These are phyloP conservation scores for Rhinichthys osculus DNA, from an alignment of 2,797 vertebrate species.

Conservation along the genomic window DNA sequence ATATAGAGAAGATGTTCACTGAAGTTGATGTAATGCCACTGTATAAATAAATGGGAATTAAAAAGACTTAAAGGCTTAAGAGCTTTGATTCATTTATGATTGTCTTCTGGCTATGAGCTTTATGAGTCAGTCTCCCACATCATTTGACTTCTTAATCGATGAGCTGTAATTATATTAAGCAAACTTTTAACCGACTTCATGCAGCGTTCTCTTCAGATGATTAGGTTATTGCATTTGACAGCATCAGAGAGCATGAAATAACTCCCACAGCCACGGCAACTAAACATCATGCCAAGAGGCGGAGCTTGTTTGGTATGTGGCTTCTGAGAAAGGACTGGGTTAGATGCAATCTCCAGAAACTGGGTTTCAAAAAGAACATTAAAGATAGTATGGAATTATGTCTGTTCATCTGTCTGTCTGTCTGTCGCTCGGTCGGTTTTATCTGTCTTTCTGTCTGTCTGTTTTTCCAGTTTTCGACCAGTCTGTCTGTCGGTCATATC, in stretches of 20 bases:
- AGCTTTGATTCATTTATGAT: neutral
- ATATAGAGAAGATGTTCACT: neutral
- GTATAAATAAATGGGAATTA: neutral
- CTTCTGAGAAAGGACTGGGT: constrained; percentile 1
- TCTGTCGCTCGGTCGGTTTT: too few relatives aligned
- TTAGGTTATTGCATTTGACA: constrained; percentile 28
- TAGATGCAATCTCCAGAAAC: neutral
- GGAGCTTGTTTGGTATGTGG: neutral
- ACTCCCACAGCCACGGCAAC: constrained; percentile 22
- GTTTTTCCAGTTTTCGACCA: neutral
- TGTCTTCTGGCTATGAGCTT: constrained; percentile 9
- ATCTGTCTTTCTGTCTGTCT: too few relatives aligned
- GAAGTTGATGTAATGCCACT: neutral
- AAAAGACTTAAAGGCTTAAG: neutral
- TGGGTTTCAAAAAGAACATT: neutral
- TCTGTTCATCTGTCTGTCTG: too few relatives aligned
- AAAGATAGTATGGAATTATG: too few relatives aligned
- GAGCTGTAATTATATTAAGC: constrained; percentile 41
- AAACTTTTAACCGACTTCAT: constrained; percentile 33
- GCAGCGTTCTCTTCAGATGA: constrained; percentile 20
- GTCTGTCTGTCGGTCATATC: neutral
- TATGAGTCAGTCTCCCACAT: constrained; percentile 18
- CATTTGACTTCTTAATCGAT: constrained; percentile 38
- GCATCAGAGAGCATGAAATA: constrained; percentile 41
- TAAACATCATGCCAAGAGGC: neutral